Evolutionary conservation across 2,888 invertebrate species (phyloP), one percentile per base, ranked within the genome.

Genomic region (Drosophila leonis): DNA sequence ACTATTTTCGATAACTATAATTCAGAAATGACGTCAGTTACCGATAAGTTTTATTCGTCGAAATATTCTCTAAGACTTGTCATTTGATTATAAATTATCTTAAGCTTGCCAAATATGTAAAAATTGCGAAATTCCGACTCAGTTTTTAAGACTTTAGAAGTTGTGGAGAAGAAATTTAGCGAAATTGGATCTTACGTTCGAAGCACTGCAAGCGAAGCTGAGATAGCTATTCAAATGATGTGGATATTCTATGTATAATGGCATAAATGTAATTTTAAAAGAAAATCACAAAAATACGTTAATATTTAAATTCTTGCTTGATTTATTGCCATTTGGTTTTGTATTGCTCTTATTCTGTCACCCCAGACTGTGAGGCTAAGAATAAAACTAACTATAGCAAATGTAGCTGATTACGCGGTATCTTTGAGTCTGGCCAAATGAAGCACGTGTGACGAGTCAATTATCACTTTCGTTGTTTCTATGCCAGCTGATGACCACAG

Each of bases 391-490:
- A 24, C 2, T 24, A 24, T 13, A 12, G 4, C 35, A 10, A 41
- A 10, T 39, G 4, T 42, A 20, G 44, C 15, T 46, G 44, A 13
- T 46, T 46, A 29, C 46, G n/a, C 27, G 27, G 18, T 31, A 31
- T 31, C 18, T 31, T 18, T 13, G 18, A 49, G 49, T 49, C 31
- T 31, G 31, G 10, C 29, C 10, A 3, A 18, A 6, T 12, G 12
- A 0, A 12, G 8, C 3, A 13, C 24, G 44, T 44, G 24, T 15
- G 7, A 13, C 24, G 46, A 27, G 31, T 31, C n/a, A 18, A 13
- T 31, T 20, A 33, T 20, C 18, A 49, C 20, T 33, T 33, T 49
- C 31, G 20, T 13, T 49, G 31, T 49, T 49, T 49, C 49, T 33
- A 49, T 18, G 49, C 31, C 13, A 13, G 20, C 31, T 8, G 18